Evolutionary conservation across 1,140 invertebrate genomes (phyloP).

Genomic region (Drosophila grimshawi): DNA sequence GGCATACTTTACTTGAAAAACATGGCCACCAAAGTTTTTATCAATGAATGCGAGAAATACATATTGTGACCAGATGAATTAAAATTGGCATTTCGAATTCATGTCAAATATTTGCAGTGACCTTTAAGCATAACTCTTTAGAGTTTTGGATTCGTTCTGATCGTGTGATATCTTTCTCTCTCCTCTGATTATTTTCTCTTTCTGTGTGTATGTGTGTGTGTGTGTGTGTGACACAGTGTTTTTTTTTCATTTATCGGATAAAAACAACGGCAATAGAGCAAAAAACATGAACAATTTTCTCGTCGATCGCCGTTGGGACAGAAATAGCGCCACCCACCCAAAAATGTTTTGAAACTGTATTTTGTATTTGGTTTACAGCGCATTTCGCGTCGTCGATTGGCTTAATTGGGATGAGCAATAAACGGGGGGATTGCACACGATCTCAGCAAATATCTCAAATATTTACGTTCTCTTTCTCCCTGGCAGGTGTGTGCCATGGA

Average conservation of each 20-base stretch:
- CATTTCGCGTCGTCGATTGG: slow-evolving; percentile 46
- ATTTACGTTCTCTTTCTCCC: slow-evolving; percentile 16
- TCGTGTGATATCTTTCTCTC: slow-evolving; percentile 40
- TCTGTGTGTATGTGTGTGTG: background rate
- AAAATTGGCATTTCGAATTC: slow-evolving; percentile 3
- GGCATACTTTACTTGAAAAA: slow-evolving; percentile 29
- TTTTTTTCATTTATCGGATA: slow-evolving; percentile 56
- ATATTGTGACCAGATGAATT: background rate
- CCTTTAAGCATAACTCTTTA: slow-evolving; percentile 44
- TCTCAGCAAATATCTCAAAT: slow-evolving; percentile 19
- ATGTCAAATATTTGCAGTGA: slow-evolving; percentile 23
- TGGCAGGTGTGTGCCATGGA: slow-evolving; percentile 51
- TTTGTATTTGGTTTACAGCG: slow-evolving; percentile 56
- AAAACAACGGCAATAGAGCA: slow-evolving; percentile 65
- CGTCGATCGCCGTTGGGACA: slow-evolving; percentile 40
- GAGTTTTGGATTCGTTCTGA: slow-evolving; percentile 14
- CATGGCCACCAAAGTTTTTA: slow-evolving; percentile 54
- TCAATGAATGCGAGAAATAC: slow-evolving; percentile 56
- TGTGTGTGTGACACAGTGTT: slow-evolving; percentile 28
- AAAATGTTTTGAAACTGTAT: slow-evolving; percentile 66
- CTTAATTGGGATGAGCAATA: slow-evolving; percentile 57
- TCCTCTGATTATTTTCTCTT: slow-evolving; percentile 3
- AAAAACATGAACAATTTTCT: slow-evolving; percentile 74
- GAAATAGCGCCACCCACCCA: slow-evolving; percentile 78
- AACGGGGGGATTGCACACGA: slow-evolving; percentile 8